Evolutionary conservation across 2,113 vertebrate species (phyloP), one percentile per base, ranked within the genome.

Genomic region (Geococcyx californianus): DNA sequence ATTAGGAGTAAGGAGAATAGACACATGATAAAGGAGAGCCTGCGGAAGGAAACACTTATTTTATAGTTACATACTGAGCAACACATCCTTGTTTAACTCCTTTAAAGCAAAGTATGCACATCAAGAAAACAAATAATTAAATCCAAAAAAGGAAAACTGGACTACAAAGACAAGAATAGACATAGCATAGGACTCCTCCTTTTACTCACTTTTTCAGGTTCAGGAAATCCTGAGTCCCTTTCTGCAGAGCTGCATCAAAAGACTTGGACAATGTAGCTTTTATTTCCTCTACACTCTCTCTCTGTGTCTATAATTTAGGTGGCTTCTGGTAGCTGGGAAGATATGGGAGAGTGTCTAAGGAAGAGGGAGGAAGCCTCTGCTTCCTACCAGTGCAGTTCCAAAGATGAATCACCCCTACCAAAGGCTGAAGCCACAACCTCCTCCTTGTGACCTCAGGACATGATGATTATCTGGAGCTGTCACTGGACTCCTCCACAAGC

Each of bases 391-490:
- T 63, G 17, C 6, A 13, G 10, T 77, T 88, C 26, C n/a, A 77
- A 36, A 63, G 59, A 13, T 7, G 72, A 16, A n/a, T 62, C 40
- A n/a, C 5, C 24, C 40, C 47, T 70, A 52, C 34, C 60, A 70
- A 79, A 83, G 13, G 15, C 56, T 69, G 34, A 42, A 24, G 60
- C 23, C 1, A 1, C n/a, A 29, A 18, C 24, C 70, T 42, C 59
- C 26, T 69, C 20, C 75, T 72, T 0, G 0, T 0, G 1, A 31
- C 64, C 69, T 84, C 38, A 12, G 13, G 64, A 52, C 16, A 13
- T 24, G n/a, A 29, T 24, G 25, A 36, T 52, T 38, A 13, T 42
- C 58, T 67, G 58, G 28, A 66, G 54, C 42, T 75, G 68, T 31
- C 6, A 12, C 54, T 28, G 42, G 25, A 28, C 26, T 58, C 36